Percentiles rank a stretch among this genome's conserved stretches.
phyloP scores from a whole-genome alignment of 2,113 vertebrate species.

The Sapajus apella region DNA sequence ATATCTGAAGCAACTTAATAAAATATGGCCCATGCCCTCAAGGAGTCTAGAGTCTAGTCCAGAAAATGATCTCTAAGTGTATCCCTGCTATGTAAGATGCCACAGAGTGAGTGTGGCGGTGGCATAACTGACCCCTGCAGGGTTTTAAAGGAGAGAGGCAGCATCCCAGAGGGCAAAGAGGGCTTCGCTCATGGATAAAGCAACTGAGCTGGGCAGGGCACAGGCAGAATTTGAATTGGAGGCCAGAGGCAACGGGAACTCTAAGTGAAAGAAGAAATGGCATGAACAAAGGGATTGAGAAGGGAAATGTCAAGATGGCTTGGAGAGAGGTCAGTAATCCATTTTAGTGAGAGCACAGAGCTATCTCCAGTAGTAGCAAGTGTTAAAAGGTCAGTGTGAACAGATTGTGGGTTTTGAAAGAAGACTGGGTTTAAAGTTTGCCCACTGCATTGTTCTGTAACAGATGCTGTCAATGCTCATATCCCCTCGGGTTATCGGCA shows the following conservation, averaged over 20 bases:
- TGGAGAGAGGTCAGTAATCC: neutral
- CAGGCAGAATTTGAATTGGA: neutral
- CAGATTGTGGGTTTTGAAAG: neutral
- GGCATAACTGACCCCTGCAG: fast-evolving
- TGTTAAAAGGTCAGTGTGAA: neutral
- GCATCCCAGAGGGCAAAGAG: neutral
- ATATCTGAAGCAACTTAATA: neutral
- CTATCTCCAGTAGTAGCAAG: neutral
- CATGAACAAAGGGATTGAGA: neutral
- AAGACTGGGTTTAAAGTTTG: neutral
- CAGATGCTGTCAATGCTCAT: neutral
- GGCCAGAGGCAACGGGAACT: neutral
- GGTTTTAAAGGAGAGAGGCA: neutral
- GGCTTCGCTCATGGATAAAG: neutral
- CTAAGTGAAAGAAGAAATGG: neutral
- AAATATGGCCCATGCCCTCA: neutral
- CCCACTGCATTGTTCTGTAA: neutral
- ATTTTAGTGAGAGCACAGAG: fast-evolving
- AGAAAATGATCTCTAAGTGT: neutral
- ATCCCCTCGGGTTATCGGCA: neutral
- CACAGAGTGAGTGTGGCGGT: too few species aligned
- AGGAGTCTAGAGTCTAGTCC: neutral
- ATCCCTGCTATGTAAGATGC: neutral
- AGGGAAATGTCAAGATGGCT: neutral
- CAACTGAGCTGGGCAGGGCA: neutral